Evolutionary conservation across 2,113 vertebrate species (phyloP), one percentile per base, ranked within the genome.

Genomic region (Thomomys bottae): DNA sequence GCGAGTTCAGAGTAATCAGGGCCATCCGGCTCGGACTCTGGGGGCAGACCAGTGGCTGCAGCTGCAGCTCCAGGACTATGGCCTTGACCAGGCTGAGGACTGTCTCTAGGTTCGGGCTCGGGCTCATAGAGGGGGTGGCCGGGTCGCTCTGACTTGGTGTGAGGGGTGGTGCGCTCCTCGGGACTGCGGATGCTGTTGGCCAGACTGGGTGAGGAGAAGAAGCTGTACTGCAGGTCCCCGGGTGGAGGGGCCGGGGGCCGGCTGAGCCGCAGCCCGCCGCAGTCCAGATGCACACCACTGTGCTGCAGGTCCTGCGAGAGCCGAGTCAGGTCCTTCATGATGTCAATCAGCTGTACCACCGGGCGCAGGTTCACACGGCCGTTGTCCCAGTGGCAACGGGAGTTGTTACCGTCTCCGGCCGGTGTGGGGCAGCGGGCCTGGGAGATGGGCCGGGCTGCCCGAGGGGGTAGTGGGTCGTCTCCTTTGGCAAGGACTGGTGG

Each of bases 171-270:
- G 72, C 98, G 97, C 95, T 98, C 98, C 96, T 98, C 98, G 0
- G 99, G 99, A 90, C 98, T 98, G 88, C 98, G 98, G 92, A 99
- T 98, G 93, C 99, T 99, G 97, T 99, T 99, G 96, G 99, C 98
- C 97, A 99, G 96, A 96, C 98, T 97, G 36, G 98, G 98, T 0
- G 98, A 98, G 86, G 99, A 98, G 96, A 98, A 98, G 96, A 99
- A 98, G 97, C 98, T 98, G 94, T 99, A 98, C 87, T 98, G 98
- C 68, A 99, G 97, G 93, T 98, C 98, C 1, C 97, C 97, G 5
- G 96, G 96, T 7, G 36, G 96, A 0, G 92, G 96, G 63, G 97
- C 97, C 0, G 97, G 95, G 3, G 97, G 97, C 70, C 98, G 97
- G 59, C 98, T 97, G 23, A 98, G 97, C 12, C 97, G 97, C 84